Evolutionary conservation across 2,113 vertebrate genomes (phyloP).

Genomic region (Spheniscus mendiculus): DNA sequence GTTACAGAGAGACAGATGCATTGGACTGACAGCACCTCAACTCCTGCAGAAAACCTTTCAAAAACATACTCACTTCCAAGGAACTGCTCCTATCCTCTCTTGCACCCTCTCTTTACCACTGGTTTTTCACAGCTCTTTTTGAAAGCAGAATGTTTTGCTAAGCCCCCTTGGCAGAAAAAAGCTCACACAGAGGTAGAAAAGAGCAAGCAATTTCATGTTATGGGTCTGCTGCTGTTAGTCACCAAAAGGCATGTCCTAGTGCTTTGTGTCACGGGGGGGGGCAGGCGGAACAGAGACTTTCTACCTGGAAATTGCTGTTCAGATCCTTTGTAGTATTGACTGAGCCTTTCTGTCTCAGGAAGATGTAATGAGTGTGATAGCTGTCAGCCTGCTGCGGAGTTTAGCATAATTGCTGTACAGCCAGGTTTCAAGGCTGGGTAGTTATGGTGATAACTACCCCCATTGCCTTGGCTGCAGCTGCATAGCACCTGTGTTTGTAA

Average conservation of each 20-base stretch:
- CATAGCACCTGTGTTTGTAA: not conserved
- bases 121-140: not conserved
- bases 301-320: not conserved
- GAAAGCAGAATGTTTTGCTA: not conserved
- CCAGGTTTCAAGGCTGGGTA: not conserved
- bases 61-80: not conserved
- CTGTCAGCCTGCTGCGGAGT: not conserved
- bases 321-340: not conserved
- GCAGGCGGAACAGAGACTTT: not conserved
- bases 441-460: not conserved
- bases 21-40: not conserved
- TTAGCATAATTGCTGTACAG: not conserved
- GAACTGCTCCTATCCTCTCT: not conserved
- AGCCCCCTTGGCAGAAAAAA: not conserved
- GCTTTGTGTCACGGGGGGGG: no score
- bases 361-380: not conserved
- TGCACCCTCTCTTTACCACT: not conserved
- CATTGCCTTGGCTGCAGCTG: fast-evolving
- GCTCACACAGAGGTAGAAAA: not conserved
- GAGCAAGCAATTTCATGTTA: not conserved
- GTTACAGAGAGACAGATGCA: not conserved
- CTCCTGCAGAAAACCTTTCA: not conserved
- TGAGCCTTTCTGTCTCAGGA: not conserved
- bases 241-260: no score
- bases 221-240: not conserved